Evolutionary conservation across 2,113 vertebrate genomes (phyloP).

Genomic region (Xiphophorus couchianus): DNA sequence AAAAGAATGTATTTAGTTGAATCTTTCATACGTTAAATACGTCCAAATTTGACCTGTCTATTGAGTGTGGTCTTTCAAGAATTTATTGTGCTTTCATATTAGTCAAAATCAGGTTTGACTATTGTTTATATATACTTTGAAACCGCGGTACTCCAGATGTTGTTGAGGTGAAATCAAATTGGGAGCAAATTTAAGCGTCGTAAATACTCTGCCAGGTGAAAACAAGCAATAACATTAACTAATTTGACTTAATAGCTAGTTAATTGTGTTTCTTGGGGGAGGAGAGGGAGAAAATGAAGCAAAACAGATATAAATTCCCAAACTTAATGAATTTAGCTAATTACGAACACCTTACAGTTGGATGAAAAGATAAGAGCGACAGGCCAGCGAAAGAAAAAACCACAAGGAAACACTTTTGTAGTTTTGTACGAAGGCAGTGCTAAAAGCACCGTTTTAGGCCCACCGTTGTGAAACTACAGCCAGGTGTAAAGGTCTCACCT

Average conservation of each 20-base stretch:
- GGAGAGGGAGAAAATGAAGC: no score
- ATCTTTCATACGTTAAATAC: not conserved
- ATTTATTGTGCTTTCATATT: no score
- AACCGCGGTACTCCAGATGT: no score
- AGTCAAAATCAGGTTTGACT: no score
- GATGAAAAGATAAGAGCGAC: not conserved
- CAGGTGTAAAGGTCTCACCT: conserved; percentile 77
- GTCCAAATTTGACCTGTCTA: not conserved
- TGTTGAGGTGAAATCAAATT: not conserved
- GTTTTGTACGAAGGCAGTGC: not conserved
- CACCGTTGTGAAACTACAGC: not conserved
- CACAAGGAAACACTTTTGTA: not conserved
- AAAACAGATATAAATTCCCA: no score
- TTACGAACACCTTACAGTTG: no score
- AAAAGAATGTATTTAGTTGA: no score
- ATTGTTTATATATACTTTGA: no score
- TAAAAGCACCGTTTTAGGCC: not conserved
- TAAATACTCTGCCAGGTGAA: not conserved
- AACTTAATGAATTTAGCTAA: no score
- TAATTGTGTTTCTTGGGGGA: not conserved
- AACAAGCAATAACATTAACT: not conserved
- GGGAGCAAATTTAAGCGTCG: not conserved
- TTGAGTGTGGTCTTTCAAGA: no score
- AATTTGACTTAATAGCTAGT: not conserved
- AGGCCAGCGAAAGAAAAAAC: not conserved